Evolutionary conservation across 2,797 vertebrate species (phyloP), one percentile per base, ranked within the genome.

Genomic region (Mastacembelus armatus): DNA sequence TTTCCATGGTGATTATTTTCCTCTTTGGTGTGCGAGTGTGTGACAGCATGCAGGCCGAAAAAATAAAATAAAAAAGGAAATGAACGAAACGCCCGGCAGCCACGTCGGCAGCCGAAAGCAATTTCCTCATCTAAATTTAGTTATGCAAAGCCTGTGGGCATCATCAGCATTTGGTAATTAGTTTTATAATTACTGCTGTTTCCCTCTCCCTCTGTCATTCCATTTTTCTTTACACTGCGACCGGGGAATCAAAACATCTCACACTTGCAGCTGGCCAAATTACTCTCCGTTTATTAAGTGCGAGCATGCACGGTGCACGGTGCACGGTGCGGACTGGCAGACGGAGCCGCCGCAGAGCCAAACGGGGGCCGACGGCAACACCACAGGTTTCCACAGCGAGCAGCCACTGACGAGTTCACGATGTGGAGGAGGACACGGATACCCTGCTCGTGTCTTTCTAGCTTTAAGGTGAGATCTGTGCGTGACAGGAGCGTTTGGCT

Each of bases 111-210:
- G 95, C 94, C 93, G 94, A 97, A 98, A 97, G 96, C 97, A 98
- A 98, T 98, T 97, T 99, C 95, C 96, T 96, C 93, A 93, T 96
- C 95, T 96, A 96, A 97, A 97, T 96, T 95, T 98, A 97, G 96
- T 97, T 96, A 97, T 96, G 96, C 96, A 96, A 97, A 96, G 96
- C 97, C 96, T 96, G 93, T 95, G 96, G 96, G 96, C 96, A 96
- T 97, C 96, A 97, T 98, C 96, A 98, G 95, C 95, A 94, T 98
- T 97, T 96, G 95, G 96, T 98, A 98, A 98, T 98, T 98, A 98
- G 95, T 98, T 99, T 99, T 97, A 96, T 98, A 98, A 99, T 99
- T 87, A 88, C 87, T 83, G 74, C 84, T 80, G 81, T 84, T 86
- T 84, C 94, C 95, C 95, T 96, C 95, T 96, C 95, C 30, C 82